Evolutionary conservation across 2,113 vertebrate genomes (phyloP).

Genomic region (Podarcis raffonei): DNA sequence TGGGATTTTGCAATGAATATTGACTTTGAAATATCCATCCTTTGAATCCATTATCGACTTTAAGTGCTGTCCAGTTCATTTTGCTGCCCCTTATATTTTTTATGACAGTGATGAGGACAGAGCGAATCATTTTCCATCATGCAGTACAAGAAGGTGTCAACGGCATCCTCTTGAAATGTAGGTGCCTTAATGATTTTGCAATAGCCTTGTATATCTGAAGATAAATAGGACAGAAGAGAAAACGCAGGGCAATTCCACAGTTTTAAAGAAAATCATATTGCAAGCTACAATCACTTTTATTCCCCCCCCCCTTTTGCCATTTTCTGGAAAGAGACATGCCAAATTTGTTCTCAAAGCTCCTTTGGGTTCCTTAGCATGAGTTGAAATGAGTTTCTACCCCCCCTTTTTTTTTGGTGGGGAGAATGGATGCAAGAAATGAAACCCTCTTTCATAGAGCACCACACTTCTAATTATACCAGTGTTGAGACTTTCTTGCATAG

Average conservation of each 20-base stretch:
- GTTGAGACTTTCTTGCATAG: neutral
- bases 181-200: neutral
- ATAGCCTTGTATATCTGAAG: neutral
- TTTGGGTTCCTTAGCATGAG: constrained; percentile 3
- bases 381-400: neutral
- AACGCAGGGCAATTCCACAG: neutral
- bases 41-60: neutral
- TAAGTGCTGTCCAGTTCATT: neutral
- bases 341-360: constrained; percentile 4
- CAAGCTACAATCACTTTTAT: neutral
- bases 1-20: neutral
- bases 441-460: neutral
- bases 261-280: neutral
- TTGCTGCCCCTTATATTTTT: neutral
- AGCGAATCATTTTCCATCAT: neutral
- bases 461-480: constrained; percentile 14
- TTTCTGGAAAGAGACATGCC: neutral
- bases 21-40: neutral
- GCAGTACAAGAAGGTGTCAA: neutral
- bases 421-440: neutral
- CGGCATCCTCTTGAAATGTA: neutral
- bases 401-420: neutral
- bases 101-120: neutral
- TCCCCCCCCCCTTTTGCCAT: neutral
- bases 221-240: neutral